Base-by-base conservation (phyloP, 2,797 vertebrate genomes). In the Pangasius djambal region DNA sequence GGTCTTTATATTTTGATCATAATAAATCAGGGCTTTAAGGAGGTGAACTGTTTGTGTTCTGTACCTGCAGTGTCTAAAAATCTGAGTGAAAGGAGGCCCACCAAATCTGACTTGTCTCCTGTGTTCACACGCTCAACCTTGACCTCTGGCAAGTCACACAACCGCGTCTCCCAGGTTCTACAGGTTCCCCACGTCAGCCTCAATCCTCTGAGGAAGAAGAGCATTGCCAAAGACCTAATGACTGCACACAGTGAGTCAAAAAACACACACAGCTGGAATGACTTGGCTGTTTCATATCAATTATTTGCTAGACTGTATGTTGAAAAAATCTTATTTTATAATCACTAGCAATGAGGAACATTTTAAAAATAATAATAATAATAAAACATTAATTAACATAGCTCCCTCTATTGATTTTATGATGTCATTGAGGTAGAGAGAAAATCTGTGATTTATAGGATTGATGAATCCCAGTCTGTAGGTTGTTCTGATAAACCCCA, bases 121-220 rank as follows among this genome's bases (percentile, higher is more conserved):
- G 96, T 97, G 89, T 97, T 97, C 52, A 87, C 97, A 93, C 97
- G 98, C 13, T 97, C 98, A 0, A 72, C 95, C 59, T 94, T 97
- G 90, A 97, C 97, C 18, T 94, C 95, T 0, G 90, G 95, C 37
- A 98, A 97, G 94, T 90, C 95, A 20, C 97, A 98, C 50, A 98
- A 98, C 95, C 93, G 98, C 89, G 98, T 97, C 90, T 99, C 98
- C 84, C 98, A 99, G 94, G 98, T 97, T 59, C 97, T 99, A 0
- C 98, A 98, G 91, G 97, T 98, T 86, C 96, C 97, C 61, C 97
- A 97, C 78, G 98, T 99, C 88, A 98, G 98, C 84, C 95, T 99
- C 85, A 97, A 98, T 91, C 97, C 97, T 1, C 94, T 97, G 3
- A 95, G 97, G 85, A 99, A 98, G 94, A 99, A 98, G 94, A 98